These are phyloP conservation scores for Todiramphus saurophagus DNA, from an alignment of 2,113 vertebrate genomes.

Conservation along the genomic window DNA sequence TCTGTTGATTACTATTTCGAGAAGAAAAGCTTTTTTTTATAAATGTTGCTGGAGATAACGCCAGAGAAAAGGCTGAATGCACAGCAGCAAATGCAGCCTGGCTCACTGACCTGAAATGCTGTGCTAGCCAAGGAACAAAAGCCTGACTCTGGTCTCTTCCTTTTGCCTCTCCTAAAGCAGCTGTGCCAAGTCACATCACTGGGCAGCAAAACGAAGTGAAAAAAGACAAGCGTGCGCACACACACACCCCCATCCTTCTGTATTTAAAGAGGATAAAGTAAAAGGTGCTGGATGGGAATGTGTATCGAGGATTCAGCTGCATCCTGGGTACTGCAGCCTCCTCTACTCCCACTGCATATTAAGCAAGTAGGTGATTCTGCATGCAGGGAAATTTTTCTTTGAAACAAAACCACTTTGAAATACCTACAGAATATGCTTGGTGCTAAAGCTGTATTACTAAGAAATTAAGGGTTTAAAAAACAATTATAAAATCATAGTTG, in stretches of 20 bases:
- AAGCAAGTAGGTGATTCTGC: neutral
- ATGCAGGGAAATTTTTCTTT: neutral
- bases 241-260: neutral
- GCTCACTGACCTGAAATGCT: neutral
- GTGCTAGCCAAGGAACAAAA: neutral
- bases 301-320: neutral
- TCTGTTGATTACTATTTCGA: neutral
- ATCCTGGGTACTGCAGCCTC: neutral
- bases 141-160: neutral
- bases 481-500: neutral
- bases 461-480: neutral
- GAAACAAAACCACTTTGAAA: neutral
- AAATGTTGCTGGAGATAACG: neutral
- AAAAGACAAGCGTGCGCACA: neutral
- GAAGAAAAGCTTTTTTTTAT: neutral
- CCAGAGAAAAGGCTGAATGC: neutral
- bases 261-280: neutral
- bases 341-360: neutral
- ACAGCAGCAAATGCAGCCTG: neutral
- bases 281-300: neutral
- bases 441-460: neutral
- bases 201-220: neutral
- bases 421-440: neutral
- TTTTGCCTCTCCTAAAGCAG: neutral
- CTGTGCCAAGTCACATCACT: neutral